Evolutionary conservation across 1,140 invertebrate genomes (phyloP), one percentile per base, ranked within the genome.

Genomic region (Bombus polaris): DNA sequence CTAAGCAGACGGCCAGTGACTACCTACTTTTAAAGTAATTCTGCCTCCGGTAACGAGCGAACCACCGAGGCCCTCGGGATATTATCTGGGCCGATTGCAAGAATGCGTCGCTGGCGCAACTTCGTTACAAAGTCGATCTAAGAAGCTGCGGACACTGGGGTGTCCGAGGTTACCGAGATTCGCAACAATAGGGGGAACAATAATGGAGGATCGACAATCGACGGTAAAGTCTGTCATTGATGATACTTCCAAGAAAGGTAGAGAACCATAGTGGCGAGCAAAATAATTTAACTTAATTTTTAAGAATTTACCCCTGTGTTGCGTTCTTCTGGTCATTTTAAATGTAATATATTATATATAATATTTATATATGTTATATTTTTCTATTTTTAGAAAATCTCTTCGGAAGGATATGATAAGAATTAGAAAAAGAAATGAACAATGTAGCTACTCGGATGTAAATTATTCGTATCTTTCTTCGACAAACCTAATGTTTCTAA

Each of bases 11-110:
- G 78, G 82, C 59, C 75, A 87, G 88, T 89, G 83, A 88, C 83
- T 90, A 87, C 85, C 89, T 88, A 92, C 92, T 93, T 93, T 90
- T 92, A 91, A 91, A 92, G 89, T 91, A 92, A 92, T 92, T 93
- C 88, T 89, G 89, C 88, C 89, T 89, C 57, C 25, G 65, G 87
- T 92, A 92, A 92, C 80, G 87, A 93, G 79, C 57, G 42, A 83
- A 84, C 86, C 75, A 28, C 42, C 79, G 78, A 78, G 77, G 15
- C 80, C 66, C 81, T 70, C 77, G 66, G 85, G 89, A 90, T 87
- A 89, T 91, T 91, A 91, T 92, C 87, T 86, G 59, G 39, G 39
- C 39, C 62, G 68, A 79, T 87, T 83, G 62, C 53, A 83, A 88
- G 83, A 92, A 91, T 89, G 80, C 70, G 59, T 25, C 28, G 66